Evolutionary conservation across 2,888 invertebrate genomes (phyloP).

Genomic region (Blastobasis adustella): DNA sequence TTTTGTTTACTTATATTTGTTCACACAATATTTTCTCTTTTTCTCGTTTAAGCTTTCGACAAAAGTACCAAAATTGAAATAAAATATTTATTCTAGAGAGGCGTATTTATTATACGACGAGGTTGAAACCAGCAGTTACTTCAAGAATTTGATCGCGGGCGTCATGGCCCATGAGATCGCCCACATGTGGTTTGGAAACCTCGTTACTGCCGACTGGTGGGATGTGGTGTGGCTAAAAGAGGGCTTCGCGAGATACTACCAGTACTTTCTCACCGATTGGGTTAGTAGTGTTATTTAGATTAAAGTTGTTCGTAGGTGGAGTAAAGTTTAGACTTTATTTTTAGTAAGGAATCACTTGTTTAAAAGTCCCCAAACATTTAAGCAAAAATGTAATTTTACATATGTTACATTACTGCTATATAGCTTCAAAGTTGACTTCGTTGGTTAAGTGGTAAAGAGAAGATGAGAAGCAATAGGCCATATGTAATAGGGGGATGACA

Average conservation of each 20-base stretch:
- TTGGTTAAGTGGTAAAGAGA: too few species aligned
- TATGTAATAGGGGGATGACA: too few species aligned
- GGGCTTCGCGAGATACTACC: conserved; percentile 82
- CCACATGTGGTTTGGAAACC: conserved; percentile 84
- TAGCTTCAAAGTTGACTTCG: too few species aligned
- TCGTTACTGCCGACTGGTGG: conserved; percentile 80
- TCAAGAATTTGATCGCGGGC: conserved; percentile 72
- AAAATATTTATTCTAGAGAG: conserved; percentile 39
- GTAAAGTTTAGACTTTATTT: too few species aligned
- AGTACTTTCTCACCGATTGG: conserved; percentile 78
- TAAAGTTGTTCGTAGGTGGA: too few species aligned
- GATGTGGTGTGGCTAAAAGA: conserved; percentile 78
- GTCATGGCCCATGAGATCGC: conserved; percentile 81
- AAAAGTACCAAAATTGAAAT: conserved; percentile 2
- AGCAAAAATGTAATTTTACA: too few species aligned
- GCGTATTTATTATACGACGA: conserved; percentile 61
- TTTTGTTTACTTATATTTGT: too few species aligned
- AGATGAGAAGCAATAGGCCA: not conserved
- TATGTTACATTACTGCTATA: too few species aligned
- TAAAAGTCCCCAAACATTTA: too few species aligned
- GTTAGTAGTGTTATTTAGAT: conserved; percentile 38
- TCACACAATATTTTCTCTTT: too few species aligned
- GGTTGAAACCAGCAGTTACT: conserved; percentile 46
- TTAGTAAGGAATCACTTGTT: too few species aligned
- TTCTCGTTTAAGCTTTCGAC: too few species aligned